A percentile compares a stretch with the other conserved stretches of the same genome.
These are phyloP conservation scores for Ennomos fuscantarius DNA, from an alignment of 2,888 invertebrate species.

Conservation along the genomic window DNA sequence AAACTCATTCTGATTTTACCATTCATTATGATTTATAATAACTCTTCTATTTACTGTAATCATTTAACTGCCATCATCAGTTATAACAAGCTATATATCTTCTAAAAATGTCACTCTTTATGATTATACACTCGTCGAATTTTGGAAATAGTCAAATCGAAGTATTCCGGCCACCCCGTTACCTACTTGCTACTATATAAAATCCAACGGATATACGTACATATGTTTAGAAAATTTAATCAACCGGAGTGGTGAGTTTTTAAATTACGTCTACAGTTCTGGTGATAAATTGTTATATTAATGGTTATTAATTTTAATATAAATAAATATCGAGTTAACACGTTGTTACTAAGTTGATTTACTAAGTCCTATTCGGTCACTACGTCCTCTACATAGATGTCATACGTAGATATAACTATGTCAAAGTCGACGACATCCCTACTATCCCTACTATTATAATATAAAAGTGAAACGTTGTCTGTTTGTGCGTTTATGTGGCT, in stretches of 20 bases:
- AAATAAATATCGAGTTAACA: no score
- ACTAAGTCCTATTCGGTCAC: no score
- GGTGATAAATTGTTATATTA: constrained; percentile 14
- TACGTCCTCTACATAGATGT: no score
- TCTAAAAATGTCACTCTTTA: constrained; percentile 18
- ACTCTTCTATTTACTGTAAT: constrained; percentile 10
- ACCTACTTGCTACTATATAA: constrained; percentile 43
- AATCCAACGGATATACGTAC: constrained; percentile 49
- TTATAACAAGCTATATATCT: constrained; percentile 23
- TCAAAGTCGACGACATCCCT: no score
- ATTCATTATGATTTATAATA: constrained; percentile 13
- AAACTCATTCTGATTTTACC: constrained; percentile 7
- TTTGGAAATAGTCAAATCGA: constrained; percentile 27
- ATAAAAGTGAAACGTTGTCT: no score
- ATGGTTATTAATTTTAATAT: background rate
- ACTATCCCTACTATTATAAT: no score
- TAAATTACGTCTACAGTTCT: constrained; percentile 25
- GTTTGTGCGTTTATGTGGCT: no score
- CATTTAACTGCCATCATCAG: constrained; percentile 13
- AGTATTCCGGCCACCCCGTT: constrained; percentile 53
- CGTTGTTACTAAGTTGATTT: no score
- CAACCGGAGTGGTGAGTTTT: constrained; percentile 26
- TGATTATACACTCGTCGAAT: constrained; percentile 6
- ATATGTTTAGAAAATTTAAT: constrained; percentile 42
- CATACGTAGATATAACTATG: no score